Evolutionary conservation across 1,140 invertebrate species (phyloP).

Genomic region (Philotrypesis tridentata): DNA sequence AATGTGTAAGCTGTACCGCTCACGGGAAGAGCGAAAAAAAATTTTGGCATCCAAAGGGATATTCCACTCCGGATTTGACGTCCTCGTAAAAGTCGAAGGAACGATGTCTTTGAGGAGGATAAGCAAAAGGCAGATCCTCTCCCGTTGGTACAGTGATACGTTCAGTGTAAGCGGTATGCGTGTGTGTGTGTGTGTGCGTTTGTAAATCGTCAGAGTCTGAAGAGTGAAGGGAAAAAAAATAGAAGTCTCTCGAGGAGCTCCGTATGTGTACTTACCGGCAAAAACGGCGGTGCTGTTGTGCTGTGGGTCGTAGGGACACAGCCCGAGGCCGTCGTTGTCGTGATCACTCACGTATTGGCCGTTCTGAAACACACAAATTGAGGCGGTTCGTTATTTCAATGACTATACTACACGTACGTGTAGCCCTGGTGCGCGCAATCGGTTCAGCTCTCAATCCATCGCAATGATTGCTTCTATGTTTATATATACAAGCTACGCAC

Average conservation of each 20-base stretch:
- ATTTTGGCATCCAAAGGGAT: not conserved
- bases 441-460: not conserved
- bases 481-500: not conserved
- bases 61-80: not conserved
- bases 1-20: no score
- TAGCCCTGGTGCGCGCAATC: not conserved
- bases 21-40: no score
- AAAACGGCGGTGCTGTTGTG: constrained; percentile 94
- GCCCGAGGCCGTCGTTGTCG: constrained; percentile 87
- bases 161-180: no score
- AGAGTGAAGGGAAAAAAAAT: not conserved
- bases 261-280: constrained; percentile 73
- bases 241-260: not conserved
- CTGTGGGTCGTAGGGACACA: constrained; percentile 93
- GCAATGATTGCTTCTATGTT: not conserved
- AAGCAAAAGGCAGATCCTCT: not conserved
- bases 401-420: no score
- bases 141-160: no score
- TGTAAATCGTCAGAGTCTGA: not conserved
- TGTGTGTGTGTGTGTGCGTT: no score
- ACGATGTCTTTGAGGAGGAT: not conserved
- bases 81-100: not conserved
- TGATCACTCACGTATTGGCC: constrained; percentile 74
- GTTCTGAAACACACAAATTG: constrained; percentile 71
- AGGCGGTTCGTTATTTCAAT: constrained; percentile 27